Evolutionary conservation across 1,140 invertebrate genomes (phyloP).

Genomic region (Tetragnatha versicolor): DNA sequence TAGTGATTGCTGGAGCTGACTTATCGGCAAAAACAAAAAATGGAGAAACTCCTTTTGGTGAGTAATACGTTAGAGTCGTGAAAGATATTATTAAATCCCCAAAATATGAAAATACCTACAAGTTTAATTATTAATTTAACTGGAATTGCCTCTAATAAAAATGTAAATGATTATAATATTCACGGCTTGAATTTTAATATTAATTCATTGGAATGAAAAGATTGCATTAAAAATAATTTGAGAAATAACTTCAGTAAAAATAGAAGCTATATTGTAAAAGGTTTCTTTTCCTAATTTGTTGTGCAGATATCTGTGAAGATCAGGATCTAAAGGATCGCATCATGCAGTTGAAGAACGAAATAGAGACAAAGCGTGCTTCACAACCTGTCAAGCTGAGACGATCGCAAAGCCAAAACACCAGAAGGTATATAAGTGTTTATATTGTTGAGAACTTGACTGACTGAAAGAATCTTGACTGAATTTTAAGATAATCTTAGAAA

Average conservation of each 20-base stretch:
- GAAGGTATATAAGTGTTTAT: constrained; percentile 61
- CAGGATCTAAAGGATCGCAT: constrained; percentile 90
- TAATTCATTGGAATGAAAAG: neutral
- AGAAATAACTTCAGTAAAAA: neutral
- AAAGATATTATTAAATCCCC: too few species aligned
- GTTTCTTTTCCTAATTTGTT: neutral
- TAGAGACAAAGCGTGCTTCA: constrained; percentile 74
- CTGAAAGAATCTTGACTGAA: too few species aligned
- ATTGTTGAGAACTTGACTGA: too few species aligned
- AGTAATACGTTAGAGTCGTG: too few species aligned
- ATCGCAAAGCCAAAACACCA: constrained; percentile 63
- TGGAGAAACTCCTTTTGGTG: constrained; percentile 90
- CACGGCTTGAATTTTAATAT: too few species aligned
- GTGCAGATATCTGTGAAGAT: constrained; percentile 87
- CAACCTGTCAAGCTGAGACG: constrained; percentile 61
- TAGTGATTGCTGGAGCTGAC: constrained; percentile 95
- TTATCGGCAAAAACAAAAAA: constrained; percentile 95
- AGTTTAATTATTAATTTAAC: neutral
- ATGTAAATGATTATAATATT: too few species aligned
- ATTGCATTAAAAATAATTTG: neutral
- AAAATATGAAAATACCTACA: neutral
- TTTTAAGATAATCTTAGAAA: too few species aligned
- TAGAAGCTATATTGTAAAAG: neutral
- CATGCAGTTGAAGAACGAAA: constrained; percentile 85
- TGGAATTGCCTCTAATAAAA: too few species aligned